These are phyloP conservation scores for Protosalanx chinensis DNA, from an alignment of 2,797 vertebrate species.

Conservation along the genomic window DNA sequence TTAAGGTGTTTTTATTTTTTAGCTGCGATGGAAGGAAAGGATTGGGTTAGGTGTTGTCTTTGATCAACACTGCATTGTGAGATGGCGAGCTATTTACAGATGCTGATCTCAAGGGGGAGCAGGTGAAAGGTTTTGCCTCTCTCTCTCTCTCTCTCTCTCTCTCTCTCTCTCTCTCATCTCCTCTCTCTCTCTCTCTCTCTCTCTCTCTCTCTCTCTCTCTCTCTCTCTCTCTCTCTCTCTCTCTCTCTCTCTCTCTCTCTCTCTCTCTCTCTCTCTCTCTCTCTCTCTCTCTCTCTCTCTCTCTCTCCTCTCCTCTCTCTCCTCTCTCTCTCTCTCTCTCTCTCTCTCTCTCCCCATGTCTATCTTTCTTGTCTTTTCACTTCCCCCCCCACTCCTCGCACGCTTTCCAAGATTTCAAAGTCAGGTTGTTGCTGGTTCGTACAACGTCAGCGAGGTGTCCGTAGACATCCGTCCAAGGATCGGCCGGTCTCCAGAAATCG, in stretches of 20 bases:
- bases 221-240: conserved; percentile 2
- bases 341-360: too few relatives aligned
- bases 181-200: neutral
- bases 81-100: conserved; percentile 8
- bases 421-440: too few relatives aligned
- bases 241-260: conserved; percentile 4
- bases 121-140: conserved; percentile 21
- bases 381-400: neutral
- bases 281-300: conserved; percentile 5
- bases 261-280: conserved; percentile 5
- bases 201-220: neutral
- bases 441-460: too few relatives aligned
- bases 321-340: conserved; percentile 4
- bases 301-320: neutral
- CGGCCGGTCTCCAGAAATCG: too few relatives aligned
- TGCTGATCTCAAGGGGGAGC: conserved; percentile 29
- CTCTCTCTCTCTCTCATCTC: too few relatives aligned
- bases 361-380: too few relatives aligned
- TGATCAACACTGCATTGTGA: conserved; percentile 27
- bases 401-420: too few relatives aligned
- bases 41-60: conserved; percentile 18
- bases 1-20: conserved; percentile 29
- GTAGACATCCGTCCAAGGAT: too few relatives aligned
- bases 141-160: conserved; percentile 1
- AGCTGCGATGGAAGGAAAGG: neutral